Percentiles rank a stretch among this genome's conserved stretches.
These are phyloP conservation scores for Valencia hispanica DNA, from an alignment of 2,797 vertebrate genomes.

Conservation along the genomic window DNA sequence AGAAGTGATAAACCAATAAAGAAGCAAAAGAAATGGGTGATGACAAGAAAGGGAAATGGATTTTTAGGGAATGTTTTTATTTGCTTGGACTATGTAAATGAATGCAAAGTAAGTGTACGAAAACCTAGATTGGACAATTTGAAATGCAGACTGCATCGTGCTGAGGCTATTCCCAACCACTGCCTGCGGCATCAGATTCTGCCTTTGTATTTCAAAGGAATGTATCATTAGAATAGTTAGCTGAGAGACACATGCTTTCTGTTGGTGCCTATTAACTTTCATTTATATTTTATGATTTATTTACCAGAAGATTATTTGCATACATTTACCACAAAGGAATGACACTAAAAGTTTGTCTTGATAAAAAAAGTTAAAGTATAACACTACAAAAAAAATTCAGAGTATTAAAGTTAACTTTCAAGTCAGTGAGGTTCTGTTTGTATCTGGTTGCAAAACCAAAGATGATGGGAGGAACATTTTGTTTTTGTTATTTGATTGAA, in stretches of 20 bases:
- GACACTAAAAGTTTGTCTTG: constrained; percentile 47
- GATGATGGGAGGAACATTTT: too few relatives aligned
- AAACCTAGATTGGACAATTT: constrained; percentile 55
- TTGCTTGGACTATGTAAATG: constrained; percentile 52
- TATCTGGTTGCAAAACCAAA: neutral
- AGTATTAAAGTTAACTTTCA: constrained; percentile 21
- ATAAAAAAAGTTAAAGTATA: constrained; percentile 6
- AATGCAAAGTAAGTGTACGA: constrained; percentile 53
- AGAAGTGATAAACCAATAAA: constrained; percentile 18
- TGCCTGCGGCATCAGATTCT: constrained; percentile 59
- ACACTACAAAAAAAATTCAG: neutral
- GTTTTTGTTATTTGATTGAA: neutral
- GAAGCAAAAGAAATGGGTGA: constrained; percentile 16
- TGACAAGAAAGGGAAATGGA: constrained; percentile 36
- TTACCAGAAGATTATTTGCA: constrained; percentile 60
- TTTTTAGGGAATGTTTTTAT: constrained; percentile 33
- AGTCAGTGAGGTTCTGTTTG: neutral
- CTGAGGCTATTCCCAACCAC: constrained; percentile 45
- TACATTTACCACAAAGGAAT: constrained; percentile 45
- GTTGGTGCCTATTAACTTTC: constrained; percentile 63
- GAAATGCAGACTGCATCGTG: constrained; percentile 57
- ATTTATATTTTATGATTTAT: constrained; percentile 74
- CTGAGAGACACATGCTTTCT: constrained; percentile 60
- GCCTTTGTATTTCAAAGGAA: constrained; percentile 73
- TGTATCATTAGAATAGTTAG: constrained; percentile 70